Evolutionary conservation across 2,888 invertebrate genomes (phyloP), one percentile per base, ranked within the genome.

Genomic region (Caenorhabditis sp.): DNA sequence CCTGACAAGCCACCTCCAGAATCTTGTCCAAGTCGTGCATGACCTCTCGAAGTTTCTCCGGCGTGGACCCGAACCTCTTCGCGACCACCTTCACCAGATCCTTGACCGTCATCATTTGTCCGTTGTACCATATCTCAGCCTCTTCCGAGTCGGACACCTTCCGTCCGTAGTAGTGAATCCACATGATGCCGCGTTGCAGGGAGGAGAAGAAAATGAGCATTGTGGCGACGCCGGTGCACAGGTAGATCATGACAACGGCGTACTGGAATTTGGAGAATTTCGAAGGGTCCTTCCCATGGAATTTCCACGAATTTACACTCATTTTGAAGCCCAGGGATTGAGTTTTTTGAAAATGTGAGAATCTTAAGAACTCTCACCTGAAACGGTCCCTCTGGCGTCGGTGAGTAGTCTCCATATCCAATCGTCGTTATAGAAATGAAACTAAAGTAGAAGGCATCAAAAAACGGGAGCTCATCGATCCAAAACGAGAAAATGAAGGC

Each of bases 351-450:
- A n/a, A n/a, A n/a, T n/a, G n/a, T n/a, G n/a, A n/a, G n/a, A n/a
- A n/a, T n/a, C n/a, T n/a, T n/a, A n/a, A n/a, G n/a, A n/a, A n/a
- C n/a, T n/a, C 31, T 38, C 12, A 38, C 38, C 38, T 38, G 86
- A 22, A 86, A 64, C 6, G 51, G 54, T 28, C 82, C 82, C 24
- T 86, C 80, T 10, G 89, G 89, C 16, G 86, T 81, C 0, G 88
- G 88, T 14, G 69, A 64, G 28, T 88, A 72, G 59, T 90, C 90
- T 3, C 90, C 90, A 61, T 82, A 90, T 1, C 90, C 90, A 28
- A 90, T 90, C 0, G 90, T 90, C 10, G 90, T 85, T 63, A 90
- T 88, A 24, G 90, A 89, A 24, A 90, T 88, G 77, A 90, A 90
- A 77, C 90, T 90, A 79, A 88, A 90, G 59, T 90, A 90, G 56